A percentile compares a stretch with the other conserved stretches of the same genome.
phyloP scores from a whole-genome alignment of 2,888 invertebrate genomes.

The Drosophila multiciliata region DNA sequence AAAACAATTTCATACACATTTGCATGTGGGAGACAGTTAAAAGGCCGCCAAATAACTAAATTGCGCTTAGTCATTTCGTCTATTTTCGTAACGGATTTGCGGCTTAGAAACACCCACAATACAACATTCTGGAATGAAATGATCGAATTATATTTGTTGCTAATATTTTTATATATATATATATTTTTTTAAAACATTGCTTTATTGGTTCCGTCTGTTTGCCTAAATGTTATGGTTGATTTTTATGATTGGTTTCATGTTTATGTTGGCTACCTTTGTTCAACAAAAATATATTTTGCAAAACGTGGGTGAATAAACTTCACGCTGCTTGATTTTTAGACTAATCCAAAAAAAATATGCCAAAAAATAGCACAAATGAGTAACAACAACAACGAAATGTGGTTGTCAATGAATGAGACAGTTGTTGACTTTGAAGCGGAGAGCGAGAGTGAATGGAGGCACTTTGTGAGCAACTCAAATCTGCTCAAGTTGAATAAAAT shows the following conservation, averaged over 20 bases:
- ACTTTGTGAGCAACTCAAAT: slow-evolving; percentile 30
- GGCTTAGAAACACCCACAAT: slow-evolving; percentile 70
- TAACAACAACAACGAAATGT: slow-evolving; percentile 33
- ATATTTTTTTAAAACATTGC: slow-evolving; percentile 25
- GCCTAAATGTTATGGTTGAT: slow-evolving; percentile 48
- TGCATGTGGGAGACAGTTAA: slow-evolving; percentile 62
- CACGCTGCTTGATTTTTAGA: slow-evolving; percentile 47
- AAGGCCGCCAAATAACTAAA: slow-evolving; percentile 36
- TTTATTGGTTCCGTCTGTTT: slow-evolving; percentile 32
- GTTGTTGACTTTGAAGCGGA: slow-evolving; percentile 69
- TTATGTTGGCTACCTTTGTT: slow-evolving; percentile 47
- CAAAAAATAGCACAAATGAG: slow-evolving; percentile 19
- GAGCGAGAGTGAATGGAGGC: slow-evolving; percentile 61
- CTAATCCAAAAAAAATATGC: slow-evolving; percentile 28
- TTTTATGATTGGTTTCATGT: slow-evolving; percentile 24
- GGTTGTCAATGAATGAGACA: slow-evolving; percentile 74
- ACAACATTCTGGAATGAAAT: slow-evolving; percentile 29
- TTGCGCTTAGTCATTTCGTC: slow-evolving; percentile 65
- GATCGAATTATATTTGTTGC: slow-evolving; percentile 2
- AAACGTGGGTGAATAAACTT: slow-evolving; percentile 77
- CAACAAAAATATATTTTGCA: slow-evolving; percentile 37
- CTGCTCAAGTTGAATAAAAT: slow-evolving; percentile 9
- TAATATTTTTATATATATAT: slow-evolving; percentile 2
- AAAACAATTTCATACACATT: slow-evolving; percentile 35
- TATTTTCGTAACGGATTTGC: slow-evolving; percentile 70